Evolutionary conservation across 2,113 vertebrate genomes (phyloP).

Genomic region (Trogon melanurus): DNA sequence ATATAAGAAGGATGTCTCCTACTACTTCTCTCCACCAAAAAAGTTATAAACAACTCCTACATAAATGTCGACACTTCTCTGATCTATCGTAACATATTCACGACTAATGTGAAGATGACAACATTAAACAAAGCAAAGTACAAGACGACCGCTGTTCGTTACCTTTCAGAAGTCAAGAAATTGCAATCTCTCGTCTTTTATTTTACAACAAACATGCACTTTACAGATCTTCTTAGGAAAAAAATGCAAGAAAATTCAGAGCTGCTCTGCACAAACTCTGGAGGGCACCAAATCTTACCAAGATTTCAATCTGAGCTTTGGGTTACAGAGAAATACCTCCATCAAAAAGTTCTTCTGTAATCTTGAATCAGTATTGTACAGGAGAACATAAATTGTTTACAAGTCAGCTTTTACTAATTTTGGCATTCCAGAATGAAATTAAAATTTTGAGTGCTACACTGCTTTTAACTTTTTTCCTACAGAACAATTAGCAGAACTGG

Average conservation of each 20-base stretch:
- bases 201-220: neutral
- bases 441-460: neutral
- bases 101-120: neutral
- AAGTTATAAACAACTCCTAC: neutral
- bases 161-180: neutral
- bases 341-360: neutral
- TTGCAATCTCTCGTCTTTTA: neutral
- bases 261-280: neutral
- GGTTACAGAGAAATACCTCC: neutral
- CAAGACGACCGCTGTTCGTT: neutral
- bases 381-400: neutral
- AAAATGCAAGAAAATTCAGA: neutral
- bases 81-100: neutral
- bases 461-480: neutral
- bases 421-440: neutral
- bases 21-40: neutral
- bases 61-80: neutral
- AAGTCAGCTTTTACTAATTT: neutral
- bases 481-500: neutral
- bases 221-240: neutral
- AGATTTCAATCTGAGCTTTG: neutral
- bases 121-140: neutral
- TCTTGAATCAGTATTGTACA: neutral
- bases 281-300: neutral
- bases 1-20: neutral